Evolutionary conservation across 2,797 vertebrate genomes (phyloP), one percentile per base, ranked within the genome.

Genomic region (Dendrocincla fuliginosa): DNA sequence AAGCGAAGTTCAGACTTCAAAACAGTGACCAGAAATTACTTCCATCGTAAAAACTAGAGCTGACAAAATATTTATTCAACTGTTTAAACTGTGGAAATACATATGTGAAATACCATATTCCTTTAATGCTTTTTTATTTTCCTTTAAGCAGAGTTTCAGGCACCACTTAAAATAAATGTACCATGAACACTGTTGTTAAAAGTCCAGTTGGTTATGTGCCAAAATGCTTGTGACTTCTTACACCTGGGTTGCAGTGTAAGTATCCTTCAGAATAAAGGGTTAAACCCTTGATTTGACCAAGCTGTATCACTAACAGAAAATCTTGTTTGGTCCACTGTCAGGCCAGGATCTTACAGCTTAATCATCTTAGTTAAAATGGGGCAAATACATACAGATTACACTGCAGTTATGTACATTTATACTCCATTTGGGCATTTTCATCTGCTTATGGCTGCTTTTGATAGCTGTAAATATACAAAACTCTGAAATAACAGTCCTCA

Each of bases 1-100:
- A 44, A 91, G 68, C 1, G 1, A 97, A 71, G 60, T 52, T 93
- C 87, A 95, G 37, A 64, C 94, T 82, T 95, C 96, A 47, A 77
- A 97, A 22, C 81, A 95, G 46, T 95, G 94, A 93, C 42, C 35
- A 74, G 75, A 39, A 37, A 65, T 50, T 42, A 71, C 9, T 80
- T 60, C 33, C 5, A 0, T 27, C 63, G 30, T 64, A 73, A 91
- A 75, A 89, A 78, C 20, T 25, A 17, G 47, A 61, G 92, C 59
- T 30, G 35, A 59, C 30, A 47, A 60, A 78, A 39, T n/a, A 61
- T 13, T 70, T 81, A 33, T 67, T 69, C 47, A 68, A 0, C 23
- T 63, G 7, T 47, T 41, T 47, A 37, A 46, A 12, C 46, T 75
- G 64, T 35, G 64, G 46, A 67, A 83, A 71, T 63, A n/a, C 0